Percentiles rank a stretch among this genome's conserved stretches.
These are phyloP conservation scores for Lysandra coridon DNA, from an alignment of 2,888 invertebrate genomes.

Conservation along the genomic window DNA sequence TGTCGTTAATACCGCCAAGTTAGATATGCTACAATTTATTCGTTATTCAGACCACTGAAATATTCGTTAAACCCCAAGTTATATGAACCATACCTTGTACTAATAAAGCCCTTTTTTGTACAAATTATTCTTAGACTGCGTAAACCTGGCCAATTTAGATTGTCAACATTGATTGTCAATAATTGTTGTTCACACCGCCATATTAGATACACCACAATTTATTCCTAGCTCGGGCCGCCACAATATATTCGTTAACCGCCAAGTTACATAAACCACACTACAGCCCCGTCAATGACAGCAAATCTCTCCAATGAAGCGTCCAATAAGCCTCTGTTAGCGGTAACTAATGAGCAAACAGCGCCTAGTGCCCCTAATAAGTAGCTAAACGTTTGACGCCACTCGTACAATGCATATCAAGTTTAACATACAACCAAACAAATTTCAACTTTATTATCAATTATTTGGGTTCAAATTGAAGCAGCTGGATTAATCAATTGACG, in stretches of 20 bases:
- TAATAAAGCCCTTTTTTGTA: too few relatives aligned
- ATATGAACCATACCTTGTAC: too few relatives aligned
- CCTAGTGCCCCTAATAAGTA: constrained; percentile 52
- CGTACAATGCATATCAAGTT: constrained; percentile 55
- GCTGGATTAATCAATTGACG: not conserved
- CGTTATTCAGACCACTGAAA: too few relatives aligned
- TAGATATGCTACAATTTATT: too few relatives aligned
- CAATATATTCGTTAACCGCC: not conserved
- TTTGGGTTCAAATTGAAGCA: not conserved
- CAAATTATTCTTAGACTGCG: too few relatives aligned
- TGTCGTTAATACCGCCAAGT: too few relatives aligned
- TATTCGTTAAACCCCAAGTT: too few relatives aligned
- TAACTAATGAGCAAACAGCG: constrained; percentile 24
- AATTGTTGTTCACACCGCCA: not conserved
- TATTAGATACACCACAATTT: not conserved
- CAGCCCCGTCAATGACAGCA: not conserved
- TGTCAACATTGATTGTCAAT: not conserved
- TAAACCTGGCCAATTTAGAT: too few relatives aligned
- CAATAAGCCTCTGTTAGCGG: constrained; percentile 7
- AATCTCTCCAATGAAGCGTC: constrained; percentile 9
- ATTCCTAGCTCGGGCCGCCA: not conserved
- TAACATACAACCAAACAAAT: constrained; percentile 34
- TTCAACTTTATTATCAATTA: not conserved
- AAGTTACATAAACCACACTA: not conserved
- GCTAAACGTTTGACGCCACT: constrained; percentile 61